A percentile compares a stretch with the other conserved stretches of the same genome.
Evolutionary conservation across 92 coral and sea anemone genomes (phyloP).

Genomic region (Paramuricea clavata): DNA sequence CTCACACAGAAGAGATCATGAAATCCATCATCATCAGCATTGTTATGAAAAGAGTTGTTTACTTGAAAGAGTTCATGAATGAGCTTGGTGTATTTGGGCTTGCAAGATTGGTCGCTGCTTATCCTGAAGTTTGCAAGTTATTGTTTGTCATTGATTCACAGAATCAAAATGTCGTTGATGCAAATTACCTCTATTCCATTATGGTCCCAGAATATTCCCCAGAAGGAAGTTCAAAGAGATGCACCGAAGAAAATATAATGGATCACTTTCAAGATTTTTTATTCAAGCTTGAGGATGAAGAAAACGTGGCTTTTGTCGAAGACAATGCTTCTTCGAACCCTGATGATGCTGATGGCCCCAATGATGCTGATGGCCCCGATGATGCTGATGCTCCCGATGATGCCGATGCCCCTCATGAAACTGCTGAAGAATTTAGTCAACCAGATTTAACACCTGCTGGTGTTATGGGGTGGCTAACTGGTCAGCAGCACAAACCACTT

Average conservation of each 20-base stretch:
- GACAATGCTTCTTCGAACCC: conserved; percentile 32
- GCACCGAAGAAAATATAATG: conserved; percentile 48
- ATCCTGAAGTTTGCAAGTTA: conserved; percentile 48
- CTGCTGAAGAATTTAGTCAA: conserved; percentile 5
- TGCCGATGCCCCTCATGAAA: background rate
- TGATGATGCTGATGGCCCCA: too few species aligned
- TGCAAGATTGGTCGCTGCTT: conserved; percentile 4
- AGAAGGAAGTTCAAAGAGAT: conserved; percentile 40
- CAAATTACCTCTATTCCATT: conserved; percentile 49
- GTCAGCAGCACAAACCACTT: conserved; percentile 31
- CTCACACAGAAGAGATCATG: conserved; percentile 52
- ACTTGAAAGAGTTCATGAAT: conserved; percentile 57
- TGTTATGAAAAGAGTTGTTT: conserved; percentile 34
- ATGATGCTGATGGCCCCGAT: too few species aligned
- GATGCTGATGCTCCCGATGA: background rate
- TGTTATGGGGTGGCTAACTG: conserved; percentile 44
- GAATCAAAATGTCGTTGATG: conserved; percentile 47
- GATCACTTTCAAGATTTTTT: conserved; percentile 51
- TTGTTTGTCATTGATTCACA: conserved; percentile 49
- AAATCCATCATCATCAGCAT: conserved; percentile 60
- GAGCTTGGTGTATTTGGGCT: conserved; percentile 52
- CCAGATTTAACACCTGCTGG: conserved; percentile 36
- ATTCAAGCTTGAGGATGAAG: conserved; percentile 54
- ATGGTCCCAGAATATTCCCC: conserved; percentile 46
- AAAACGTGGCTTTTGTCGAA: conserved; percentile 6